phyloP scores from a whole-genome alignment of 2,797 vertebrate species.

The Sebastes paucispinis region DNA sequence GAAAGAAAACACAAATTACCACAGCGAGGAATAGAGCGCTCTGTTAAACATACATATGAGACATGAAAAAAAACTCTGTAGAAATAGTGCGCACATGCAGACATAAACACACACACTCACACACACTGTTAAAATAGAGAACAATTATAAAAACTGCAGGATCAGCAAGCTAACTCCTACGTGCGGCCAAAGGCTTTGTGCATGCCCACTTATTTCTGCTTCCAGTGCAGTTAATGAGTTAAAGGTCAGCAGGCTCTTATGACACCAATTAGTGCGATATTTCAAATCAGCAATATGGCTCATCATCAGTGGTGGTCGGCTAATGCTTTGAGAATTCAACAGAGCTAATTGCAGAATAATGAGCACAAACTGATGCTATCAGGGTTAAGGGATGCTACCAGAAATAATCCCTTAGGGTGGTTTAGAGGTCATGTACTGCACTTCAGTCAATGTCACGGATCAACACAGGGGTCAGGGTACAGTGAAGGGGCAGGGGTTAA shows the following conservation, averaged over 20 bases:
- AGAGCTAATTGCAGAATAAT: constrained; percentile 69
- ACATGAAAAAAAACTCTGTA: constrained; percentile 24
- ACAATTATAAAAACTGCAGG: constrained; percentile 63
- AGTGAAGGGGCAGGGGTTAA: constrained; percentile 1
- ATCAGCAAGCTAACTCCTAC: constrained; percentile 56
- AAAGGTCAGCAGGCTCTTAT: constrained; percentile 72
- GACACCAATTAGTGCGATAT: constrained; percentile 77
- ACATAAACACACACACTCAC: constrained; percentile 23
- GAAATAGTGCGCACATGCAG: constrained; percentile 5
- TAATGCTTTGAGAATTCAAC: constrained; percentile 45
- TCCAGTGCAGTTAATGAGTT: constrained; percentile 69
- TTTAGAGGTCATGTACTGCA: constrained; percentile 34
- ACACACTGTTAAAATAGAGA: constrained; percentile 20
- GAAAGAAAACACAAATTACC: constrained; percentile 56
- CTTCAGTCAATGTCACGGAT: constrained; percentile 24
- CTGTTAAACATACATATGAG: constrained; percentile 45
- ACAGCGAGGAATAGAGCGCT: constrained; percentile 27
- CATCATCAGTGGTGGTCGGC: constrained; percentile 42
- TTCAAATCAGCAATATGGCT: constrained; percentile 65
- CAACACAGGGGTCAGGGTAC: constrained; percentile 11
- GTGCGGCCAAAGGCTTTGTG: constrained; percentile 34
- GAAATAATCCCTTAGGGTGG: constrained; percentile 31
- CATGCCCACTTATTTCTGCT: constrained; percentile 47
- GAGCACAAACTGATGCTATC: constrained; percentile 39
- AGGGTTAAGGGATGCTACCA: constrained; percentile 11